Evolutionary conservation across 2,888 invertebrate species (phyloP), one percentile per base, ranked within the genome.

Genomic region (Agrotis exclamationis): DNA sequence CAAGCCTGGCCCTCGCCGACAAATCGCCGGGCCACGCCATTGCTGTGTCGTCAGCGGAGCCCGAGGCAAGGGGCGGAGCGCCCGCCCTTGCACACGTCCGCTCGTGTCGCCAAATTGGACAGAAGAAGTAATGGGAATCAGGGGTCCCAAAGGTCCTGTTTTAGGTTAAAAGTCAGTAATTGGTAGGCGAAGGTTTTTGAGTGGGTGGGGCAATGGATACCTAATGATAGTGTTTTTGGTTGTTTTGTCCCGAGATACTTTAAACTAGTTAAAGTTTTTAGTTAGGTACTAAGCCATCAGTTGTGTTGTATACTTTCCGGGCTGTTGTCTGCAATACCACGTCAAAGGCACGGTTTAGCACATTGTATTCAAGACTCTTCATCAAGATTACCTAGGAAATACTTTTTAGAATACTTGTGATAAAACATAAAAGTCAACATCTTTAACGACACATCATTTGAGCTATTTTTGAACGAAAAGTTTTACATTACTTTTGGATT

Each of bases 1-100:
- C 86, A 86, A 66, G 80, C 48, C 56, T 74, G 65, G 60, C 74
- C 71, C 68, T 69, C 62, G 79, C 54, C 60, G 62, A 84, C 74
- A 76, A 83, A 83, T 79, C 68, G 80, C 72, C 67, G 56, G 22
- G 89, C 88, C 90, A 91, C 93, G 93, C 94, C 92, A 93, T 91
- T 91, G 82, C 87, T 80, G 88, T 94, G 94, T 94, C 85, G 86
- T 86, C 85, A 85, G 84, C 86, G 83, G 74, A 88, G 91, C 90
- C 90, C 86, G 80, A 87, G 91, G 92, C 89, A 73, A 87, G 88
- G 88, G 92, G 92, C 90, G 91, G 91, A 88, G 91, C 88, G 74
- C 85, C 83, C 86, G 88, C 88, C 87, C 84, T 74, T 79, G 80
- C 89, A 86, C 88, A 84, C 85, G 88, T 82, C 89, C 44, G 60